These are phyloP conservation scores for Syngnathus acus DNA, from an alignment of 2,797 vertebrate genomes.

Conservation along the genomic window DNA sequence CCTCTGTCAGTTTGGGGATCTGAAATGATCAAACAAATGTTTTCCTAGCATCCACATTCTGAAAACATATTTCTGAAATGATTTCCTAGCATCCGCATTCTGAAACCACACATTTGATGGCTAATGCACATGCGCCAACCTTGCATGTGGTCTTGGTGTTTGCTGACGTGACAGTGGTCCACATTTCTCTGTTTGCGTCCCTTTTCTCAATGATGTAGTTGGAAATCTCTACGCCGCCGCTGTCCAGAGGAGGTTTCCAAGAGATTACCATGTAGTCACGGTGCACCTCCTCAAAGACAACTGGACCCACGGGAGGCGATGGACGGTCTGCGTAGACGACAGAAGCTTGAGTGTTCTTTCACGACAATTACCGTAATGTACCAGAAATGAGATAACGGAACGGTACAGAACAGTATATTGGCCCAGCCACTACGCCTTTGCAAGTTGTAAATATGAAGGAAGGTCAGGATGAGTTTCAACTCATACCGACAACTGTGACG, in stretches of 20 bases:
- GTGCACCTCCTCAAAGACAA: slow-evolving; percentile 92
- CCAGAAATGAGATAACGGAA: neutral
- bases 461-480: neutral
- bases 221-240: slow-evolving; percentile 85
- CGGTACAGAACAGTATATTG: neutral
- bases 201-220: slow-evolving; percentile 95
- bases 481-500: slow-evolving; percentile 87
- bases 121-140: slow-evolving; percentile 44
- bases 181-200: slow-evolving; percentile 85
- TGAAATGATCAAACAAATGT: slow-evolving; percentile 15
- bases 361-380: neutral
- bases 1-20: slow-evolving; percentile 86
- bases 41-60: neutral
- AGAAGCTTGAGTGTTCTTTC: neutral
- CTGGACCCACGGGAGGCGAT: slow-evolving; percentile 87
- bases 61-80: slow-evolving; percentile 32
- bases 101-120: neutral
- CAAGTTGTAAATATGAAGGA: neutral
- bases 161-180: slow-evolving; percentile 92
- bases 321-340: slow-evolving; percentile 78
- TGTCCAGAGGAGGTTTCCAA: slow-evolving; percentile 95
- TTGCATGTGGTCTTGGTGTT: slow-evolving; percentile 88
- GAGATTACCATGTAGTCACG: slow-evolving; percentile 91
- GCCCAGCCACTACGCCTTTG: neutral
- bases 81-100: neutral